Evolutionary conservation across 2,797 vertebrate species (phyloP).

Genomic region (Acrocephalus scirpaceus): DNA sequence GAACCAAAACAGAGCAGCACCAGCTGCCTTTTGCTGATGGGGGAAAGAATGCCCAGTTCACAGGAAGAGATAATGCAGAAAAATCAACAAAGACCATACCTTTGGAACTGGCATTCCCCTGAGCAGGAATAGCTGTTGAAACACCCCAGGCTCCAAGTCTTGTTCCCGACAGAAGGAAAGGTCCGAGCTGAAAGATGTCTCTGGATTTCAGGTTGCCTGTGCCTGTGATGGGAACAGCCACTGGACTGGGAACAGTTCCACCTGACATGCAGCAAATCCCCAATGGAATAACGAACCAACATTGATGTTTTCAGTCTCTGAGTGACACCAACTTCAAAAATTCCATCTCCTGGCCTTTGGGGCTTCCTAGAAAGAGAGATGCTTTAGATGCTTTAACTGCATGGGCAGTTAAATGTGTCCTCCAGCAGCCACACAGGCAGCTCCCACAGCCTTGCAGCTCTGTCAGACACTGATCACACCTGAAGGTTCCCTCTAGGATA

Average conservation of each 20-base stretch:
- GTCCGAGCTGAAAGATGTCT: no score
- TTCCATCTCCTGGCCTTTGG: no score
- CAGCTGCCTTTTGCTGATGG: neutral
- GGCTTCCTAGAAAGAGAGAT: no score
- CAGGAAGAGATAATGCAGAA: neutral
- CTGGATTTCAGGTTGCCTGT: neutral
- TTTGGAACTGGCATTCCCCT: neutral
- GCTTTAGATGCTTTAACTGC: no score
- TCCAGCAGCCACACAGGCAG: no score
- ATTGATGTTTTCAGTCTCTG: no score
- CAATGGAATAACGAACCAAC: neutral
- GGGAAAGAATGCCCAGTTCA: neutral
- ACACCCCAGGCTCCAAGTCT: no score
- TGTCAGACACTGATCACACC: no score
- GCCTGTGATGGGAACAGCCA: neutral
- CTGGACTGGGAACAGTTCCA: neutral
- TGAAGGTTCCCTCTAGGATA: no score
- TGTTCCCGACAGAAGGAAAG: neutral
- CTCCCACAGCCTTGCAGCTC: no score
- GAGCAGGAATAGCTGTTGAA: neutral
- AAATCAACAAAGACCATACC: neutral
- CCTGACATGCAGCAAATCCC: neutral
- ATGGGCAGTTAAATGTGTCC: no score
- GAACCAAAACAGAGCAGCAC: neutral
- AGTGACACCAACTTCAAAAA: no score